Base-by-base conservation (phyloP, 2,888 invertebrate species). In the Terebella lapidaria region DNA sequence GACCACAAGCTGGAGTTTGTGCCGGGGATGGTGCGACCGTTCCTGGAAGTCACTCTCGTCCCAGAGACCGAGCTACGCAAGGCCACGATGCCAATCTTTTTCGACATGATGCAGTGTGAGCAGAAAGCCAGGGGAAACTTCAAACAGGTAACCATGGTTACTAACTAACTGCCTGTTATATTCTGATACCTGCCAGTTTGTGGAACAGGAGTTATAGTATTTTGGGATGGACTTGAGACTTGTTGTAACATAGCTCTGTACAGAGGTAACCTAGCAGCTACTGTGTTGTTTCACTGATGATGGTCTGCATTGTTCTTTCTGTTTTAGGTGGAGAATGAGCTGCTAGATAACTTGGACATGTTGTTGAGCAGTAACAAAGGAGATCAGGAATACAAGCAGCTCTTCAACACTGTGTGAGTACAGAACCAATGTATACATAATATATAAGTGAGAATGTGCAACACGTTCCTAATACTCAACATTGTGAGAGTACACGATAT, bases 371-470 rank as follows among this genome's bases (percentile, higher is more conserved):
- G 93, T 74, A 92, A 93, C 78, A 92, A 94, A 76, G 94, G 94
- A 0, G 94, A 95, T 72, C 91, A 92, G 74, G 92, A 94, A 75
- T 95, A 94, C 76, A 85, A 92, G 62, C 87, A 91, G 64, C 85
- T 95, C n/a, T 95, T 95, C 78, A 91, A 93, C 74, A 91, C 92
- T 57, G 94, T 94, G 94, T 94, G 84, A 91, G 93, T 89, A 68
- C 5, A 49, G n/a, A n/a, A n/a, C n/a, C n/a, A n/a, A n/a, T n/a
- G n/a, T n/a, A n/a, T n/a, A n/a, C n/a, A n/a, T n/a, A n/a, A n/a
- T n/a, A n/a, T n/a, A n/a, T n/a, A n/a, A n/a, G n/a, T n/a, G n/a
- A n/a, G n/a, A n/a, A n/a, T n/a, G n/a, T n/a, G n/a, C n/a, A n/a
- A n/a, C n/a, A n/a, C n/a, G n/a, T n/a, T n/a, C n/a, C n/a, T n/a